Conservation (phyloP, 2,113 vertebrate species). For the Riparia riparia region DNA sequence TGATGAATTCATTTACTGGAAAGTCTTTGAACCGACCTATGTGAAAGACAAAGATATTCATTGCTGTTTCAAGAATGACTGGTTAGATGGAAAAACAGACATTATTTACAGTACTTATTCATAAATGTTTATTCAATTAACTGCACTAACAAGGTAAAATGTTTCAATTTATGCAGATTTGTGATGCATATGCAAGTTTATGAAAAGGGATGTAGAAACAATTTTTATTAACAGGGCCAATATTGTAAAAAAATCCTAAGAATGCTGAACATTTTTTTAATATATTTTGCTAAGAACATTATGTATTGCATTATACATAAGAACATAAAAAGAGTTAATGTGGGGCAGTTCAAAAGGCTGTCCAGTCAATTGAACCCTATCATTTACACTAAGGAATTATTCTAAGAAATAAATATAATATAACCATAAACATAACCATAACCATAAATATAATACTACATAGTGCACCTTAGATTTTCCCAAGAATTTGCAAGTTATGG, state of each 20-base stretch:
- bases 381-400: not conserved
- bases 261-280: not conserved
- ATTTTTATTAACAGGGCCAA: not conserved
- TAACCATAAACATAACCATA: not conserved
- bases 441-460: too few species aligned
- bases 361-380: rapidly evolving
- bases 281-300: not conserved
- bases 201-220: not conserved
- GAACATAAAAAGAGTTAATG: not conserved
- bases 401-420: not conserved
- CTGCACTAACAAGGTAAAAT: not conserved
- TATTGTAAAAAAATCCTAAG: not conserved
- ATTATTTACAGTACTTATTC: not conserved
- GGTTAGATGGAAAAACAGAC: not conserved
- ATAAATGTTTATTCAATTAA: not conserved
- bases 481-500: not conserved
- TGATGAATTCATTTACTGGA: rapidly evolving
- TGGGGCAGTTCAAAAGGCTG: not conserved
- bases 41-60: not conserved
- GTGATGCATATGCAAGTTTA: not conserved
- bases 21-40: not conserved
- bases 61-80: not conserved
- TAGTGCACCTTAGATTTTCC: not conserved
- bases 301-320: not conserved
- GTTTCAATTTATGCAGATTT: not conserved